These are phyloP conservation scores for Euphonia xanthogaster DNA, from an alignment of 2,797 vertebrate species.

Conservation along the genomic window DNA sequence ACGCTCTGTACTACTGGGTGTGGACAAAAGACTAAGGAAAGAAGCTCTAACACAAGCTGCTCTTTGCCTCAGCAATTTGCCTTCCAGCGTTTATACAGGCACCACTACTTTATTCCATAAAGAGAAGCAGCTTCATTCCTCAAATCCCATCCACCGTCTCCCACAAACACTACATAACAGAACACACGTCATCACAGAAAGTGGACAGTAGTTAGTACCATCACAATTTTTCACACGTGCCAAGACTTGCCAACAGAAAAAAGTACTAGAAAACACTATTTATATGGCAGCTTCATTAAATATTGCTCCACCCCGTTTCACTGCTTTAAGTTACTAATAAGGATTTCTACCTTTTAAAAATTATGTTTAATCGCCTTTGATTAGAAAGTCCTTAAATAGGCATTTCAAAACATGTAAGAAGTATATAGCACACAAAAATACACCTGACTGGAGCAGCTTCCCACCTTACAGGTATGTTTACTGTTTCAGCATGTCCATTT, in stretches of 20 bases:
- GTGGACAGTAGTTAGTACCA: not conserved
- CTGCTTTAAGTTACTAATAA: not conserved
- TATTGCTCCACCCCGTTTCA: rapidly evolving
- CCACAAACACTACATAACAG: not conserved
- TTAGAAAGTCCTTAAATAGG: not conserved
- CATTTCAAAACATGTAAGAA: not conserved
- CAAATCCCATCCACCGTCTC: not conserved
- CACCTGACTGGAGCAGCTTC: not conserved
- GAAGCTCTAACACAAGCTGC: not conserved
- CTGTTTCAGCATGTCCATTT: not conserved
- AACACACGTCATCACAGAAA: not conserved
- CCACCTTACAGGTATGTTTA: not conserved
- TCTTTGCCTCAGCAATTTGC: not conserved
- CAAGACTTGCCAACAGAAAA: not conserved
- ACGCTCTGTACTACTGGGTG: not conserved
- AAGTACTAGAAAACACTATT: not conserved
- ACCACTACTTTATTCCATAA: not conserved
- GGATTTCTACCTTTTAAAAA: not conserved
- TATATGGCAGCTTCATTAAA: not conserved
- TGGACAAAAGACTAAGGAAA: not conserved
- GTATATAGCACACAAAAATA: not conserved
- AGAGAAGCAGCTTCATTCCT: not conserved
- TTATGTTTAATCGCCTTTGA: not conserved
- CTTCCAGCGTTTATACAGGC: not conserved
- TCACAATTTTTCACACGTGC: not conserved